Base-by-base conservation (phyloP, 2,888 invertebrate genomes). In the Chorisops tibialis region DNA sequence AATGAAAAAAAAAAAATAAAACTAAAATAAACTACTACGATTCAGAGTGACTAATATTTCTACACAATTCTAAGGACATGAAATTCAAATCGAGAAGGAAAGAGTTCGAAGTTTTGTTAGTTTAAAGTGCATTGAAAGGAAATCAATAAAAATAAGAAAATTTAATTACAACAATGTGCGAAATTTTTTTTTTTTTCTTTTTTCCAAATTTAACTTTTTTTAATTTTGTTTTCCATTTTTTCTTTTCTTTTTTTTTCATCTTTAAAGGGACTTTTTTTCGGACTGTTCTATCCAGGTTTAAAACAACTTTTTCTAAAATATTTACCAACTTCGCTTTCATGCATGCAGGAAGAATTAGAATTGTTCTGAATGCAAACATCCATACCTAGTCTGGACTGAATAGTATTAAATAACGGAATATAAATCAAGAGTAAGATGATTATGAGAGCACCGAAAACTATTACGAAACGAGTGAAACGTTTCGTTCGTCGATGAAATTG, bases 371-470 rank as follows among this genome's bases (percentile, higher is more conserved):
- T 61, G 51, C 61, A 61, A 61, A 51, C 61, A 51, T 21, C 61
- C 70, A 68, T 67, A 77, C 76, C 71, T 62, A 70, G 70, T 35
- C 76, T 69, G 52, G 71, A 69, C 37, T 71, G 71, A 5, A 72
- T 68, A 68, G 70, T 70, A 65, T 72, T 69, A 62, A 71, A 75
- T 6, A 75, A 67, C 21, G 73, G 72, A 65, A 76, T 68, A 66
- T 74, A 74, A 19, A 73, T 64, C 12, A 75, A 62, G 6, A 75
- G 62, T n/a, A 74, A 63, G 22, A 71, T 35, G 45, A 70, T 63
- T 12, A 72, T 66, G 14, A 72, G 62, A 30, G 70, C 41, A 22
- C 71, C 62, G 4, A 66, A 69, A 22, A 69, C 68, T 9, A 74
- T 39, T 2, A 70, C 50, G 37, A 68, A 65, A 1, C 70, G 72